Conservation (phyloP, 2,797 vertebrate species). For the Lacerta viridis region DNA sequence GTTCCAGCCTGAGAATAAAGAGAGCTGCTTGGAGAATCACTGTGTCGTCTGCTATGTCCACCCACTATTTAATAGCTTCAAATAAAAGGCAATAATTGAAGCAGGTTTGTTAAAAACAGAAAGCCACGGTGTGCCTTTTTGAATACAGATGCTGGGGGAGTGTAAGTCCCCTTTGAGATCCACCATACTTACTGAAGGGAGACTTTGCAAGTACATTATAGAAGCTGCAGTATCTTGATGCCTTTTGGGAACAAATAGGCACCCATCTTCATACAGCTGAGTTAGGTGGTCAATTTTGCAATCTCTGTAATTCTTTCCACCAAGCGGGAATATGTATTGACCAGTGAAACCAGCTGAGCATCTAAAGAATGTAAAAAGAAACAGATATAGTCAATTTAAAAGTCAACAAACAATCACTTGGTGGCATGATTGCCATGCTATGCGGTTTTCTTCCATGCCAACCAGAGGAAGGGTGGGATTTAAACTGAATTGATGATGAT, state of each 20-base stretch:
- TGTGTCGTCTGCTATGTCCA: too few relatives aligned
- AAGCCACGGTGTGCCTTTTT: too few relatives aligned
- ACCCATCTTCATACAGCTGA: constrained; percentile 68
- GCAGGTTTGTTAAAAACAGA: too few relatives aligned
- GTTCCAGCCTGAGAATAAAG: too few relatives aligned
- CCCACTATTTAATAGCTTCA: too few relatives aligned
- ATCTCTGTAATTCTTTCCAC: background rate
- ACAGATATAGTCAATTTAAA: background rate
- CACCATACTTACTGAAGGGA: constrained; percentile 77
- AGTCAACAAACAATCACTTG: background rate
- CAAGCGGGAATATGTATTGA: background rate
- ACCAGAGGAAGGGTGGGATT: too few relatives aligned
- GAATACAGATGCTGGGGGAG: too few relatives aligned
- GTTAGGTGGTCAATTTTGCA: constrained; percentile 61
- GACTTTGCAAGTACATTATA: constrained; percentile 78
- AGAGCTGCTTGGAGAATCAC: too few relatives aligned
- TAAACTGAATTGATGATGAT: too few relatives aligned
- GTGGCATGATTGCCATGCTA: too few relatives aligned
- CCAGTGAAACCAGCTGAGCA: constrained; percentile 76
- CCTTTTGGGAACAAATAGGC: constrained; percentile 73
- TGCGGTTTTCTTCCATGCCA: too few relatives aligned
- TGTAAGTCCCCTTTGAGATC: background rate
- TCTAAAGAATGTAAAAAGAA: constrained; percentile 63
- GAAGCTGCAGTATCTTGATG: constrained; percentile 63
- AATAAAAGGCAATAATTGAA: too few relatives aligned